Base-by-base conservation (phyloP, 2,888 invertebrate genomes). In the Dicycla oo region DNA sequence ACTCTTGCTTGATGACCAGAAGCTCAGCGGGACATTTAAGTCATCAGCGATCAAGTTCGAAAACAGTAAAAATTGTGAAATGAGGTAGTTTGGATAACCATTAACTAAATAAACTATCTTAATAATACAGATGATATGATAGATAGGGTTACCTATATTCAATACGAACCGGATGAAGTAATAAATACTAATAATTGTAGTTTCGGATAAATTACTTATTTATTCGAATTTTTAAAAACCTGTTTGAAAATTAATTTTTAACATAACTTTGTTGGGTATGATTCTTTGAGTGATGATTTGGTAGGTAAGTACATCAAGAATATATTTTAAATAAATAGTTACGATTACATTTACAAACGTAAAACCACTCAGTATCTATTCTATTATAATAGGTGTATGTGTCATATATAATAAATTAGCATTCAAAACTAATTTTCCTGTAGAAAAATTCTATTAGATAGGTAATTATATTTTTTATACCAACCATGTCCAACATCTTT, bases 21-120 rank as follows among this genome's bases (percentile, higher is more conserved):
- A 79, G 78, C 80, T 18, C 78, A 74, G 75, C 68, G 63, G 69
- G 74, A 74, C 34, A 80, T 80, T n/a, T 71, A 72, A 63, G 75
- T 63, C 81, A 66, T 66, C 71, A 80, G 15, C 47, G 70, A 70
- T 66, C 47, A 57, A 58, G 62, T 66, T 63, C 1, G 34, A 58
- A 68, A 67, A 65, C 56, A 56, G 40, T 56, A 30, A 69, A 65
- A 57, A 62, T 15, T 53, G 26, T 26, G 15, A 53, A 53, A 53
- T 15, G 53, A 53, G 51, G 51, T 15, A 53, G 26, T 53, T 53
- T 53, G 15, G 7, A 15, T 53, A 26, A 26, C 53, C 26, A 53
- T 51, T 23, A 15, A 13, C 6, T 23, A 51, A 23, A 23, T 23
- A 51, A 13, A 23, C 5, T n/a, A n/a, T 51, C 23, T 13, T 51